These are phyloP conservation scores for Andinoacara biseriatus DNA, from an alignment of 2,113 vertebrate species.

Conservation along the genomic window DNA sequence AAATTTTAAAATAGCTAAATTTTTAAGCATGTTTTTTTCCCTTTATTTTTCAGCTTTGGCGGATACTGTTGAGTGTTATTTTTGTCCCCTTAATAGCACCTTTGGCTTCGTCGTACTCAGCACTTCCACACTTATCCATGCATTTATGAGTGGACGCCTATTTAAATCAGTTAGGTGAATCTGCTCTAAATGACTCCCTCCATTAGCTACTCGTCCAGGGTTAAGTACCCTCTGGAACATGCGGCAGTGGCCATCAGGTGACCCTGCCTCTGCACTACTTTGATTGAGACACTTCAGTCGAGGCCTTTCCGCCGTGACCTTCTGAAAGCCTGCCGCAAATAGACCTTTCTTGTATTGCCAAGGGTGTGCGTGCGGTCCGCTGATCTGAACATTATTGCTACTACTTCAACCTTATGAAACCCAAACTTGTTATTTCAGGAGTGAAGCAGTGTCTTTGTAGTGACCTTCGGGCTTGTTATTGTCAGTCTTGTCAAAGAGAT, in stretches of 20 bases:
- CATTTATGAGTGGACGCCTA: conserved; percentile 48
- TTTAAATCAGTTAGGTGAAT: conserved; percentile 58
- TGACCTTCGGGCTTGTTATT: conserved; percentile 68
- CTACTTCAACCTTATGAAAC: conserved; percentile 39
- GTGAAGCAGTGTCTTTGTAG: conserved; percentile 45
- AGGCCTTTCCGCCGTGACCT: conserved; percentile 46
- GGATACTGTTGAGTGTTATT: conserved; percentile 37
- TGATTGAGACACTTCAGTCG: conserved; percentile 63
- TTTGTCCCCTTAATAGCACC: conserved; percentile 48
- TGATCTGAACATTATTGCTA: conserved; percentile 52
- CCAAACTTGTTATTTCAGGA: conserved; percentile 55
- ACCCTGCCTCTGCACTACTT: conserved; percentile 45
- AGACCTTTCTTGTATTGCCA: conserved; percentile 29
- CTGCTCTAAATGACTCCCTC: conserved; percentile 54
- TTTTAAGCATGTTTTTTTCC: neutral
- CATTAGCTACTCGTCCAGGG: conserved; percentile 69
- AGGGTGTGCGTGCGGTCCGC: conserved; percentile 31
- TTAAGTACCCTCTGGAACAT: conserved; percentile 58
- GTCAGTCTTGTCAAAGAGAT: conserved; percentile 64
- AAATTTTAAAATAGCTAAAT: neutral
- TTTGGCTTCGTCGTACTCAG: conserved; percentile 48
- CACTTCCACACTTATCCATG: conserved; percentile 19
- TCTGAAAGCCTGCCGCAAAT: conserved; percentile 33
- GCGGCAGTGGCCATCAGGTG: conserved; percentile 30
- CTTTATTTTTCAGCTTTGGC: neutral